Evolutionary conservation across 2,888 invertebrate genomes (phyloP), one percentile per base, ranked within the genome.

Genomic region (Scaptomyza caliginosa): DNA sequence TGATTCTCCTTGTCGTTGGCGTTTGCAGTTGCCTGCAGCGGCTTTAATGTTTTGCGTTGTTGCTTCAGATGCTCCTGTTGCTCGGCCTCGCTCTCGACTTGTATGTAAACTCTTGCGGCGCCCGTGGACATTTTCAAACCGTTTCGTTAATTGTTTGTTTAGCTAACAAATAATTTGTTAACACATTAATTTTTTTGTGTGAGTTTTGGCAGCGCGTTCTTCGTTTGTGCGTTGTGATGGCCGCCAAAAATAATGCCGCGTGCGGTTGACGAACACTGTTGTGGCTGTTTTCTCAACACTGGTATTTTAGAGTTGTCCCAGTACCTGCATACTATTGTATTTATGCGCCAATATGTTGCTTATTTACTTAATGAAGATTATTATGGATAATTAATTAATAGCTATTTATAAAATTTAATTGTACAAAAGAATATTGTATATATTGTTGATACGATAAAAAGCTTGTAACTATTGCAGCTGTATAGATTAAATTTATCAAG

Each of bases 1-100:
- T 96, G 92, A 91, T 96, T 96, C 92, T 96, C 96, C 89, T 95
- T 95, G 86, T 95, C 95, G 45, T 92, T 93, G 30, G 95, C 94
- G 36, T 92, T 93, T 32, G 95, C 94, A 30, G 92, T 93, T 30
- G 95, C 92, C 90, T 96, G 96, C 68, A 96, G 90, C 24, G 94
- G 93, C 91, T 95, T 95, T n/a, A 96, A 92, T 21, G 95, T 94
- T 91, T 94, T 95, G 82, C 96, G 92, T 30, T 92, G 91, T 76
- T 92, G 92, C 89, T 93, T 92, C 40, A 94, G 92, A 86, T 93
- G 95, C 75, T 95, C 93, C 93, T 90, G 87, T 77, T 92, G 91
- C 81, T 92, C 91, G 69, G 90, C 88, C 69, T 89, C 88, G 60
- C 91, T 81, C 68, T 92, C 91, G 59, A 91, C 79, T 88, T 92